Evolutionary conservation across 2,113 vertebrate genomes (phyloP).

Genomic region (Poeciliopsis retropinna): DNA sequence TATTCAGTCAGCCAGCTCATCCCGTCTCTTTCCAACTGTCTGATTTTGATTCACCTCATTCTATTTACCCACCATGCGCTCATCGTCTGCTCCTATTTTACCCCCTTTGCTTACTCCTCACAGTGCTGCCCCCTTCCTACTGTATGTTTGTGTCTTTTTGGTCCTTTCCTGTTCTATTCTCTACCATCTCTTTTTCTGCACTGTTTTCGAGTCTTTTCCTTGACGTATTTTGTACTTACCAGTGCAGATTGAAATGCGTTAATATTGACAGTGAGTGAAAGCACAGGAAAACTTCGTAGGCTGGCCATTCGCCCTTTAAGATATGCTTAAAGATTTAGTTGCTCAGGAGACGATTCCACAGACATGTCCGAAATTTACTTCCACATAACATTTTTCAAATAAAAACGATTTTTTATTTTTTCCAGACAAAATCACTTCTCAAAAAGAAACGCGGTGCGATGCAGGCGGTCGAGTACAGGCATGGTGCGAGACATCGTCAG

Average conservation of each 20-base stretch:
- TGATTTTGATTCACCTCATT: conserved; percentile 29
- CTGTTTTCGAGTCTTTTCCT: not conserved
- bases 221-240: not conserved
- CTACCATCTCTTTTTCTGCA: not conserved
- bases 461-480: too few relatives aligned
- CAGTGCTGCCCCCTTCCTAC: not conserved
- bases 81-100: conserved; percentile 4
- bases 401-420: too few relatives aligned
- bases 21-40: conserved; percentile 37
- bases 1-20: conserved; percentile 36
- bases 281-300: not conserved
- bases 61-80: conserved; percentile 9
- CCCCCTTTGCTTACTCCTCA: conserved; percentile 10
- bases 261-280: not conserved
- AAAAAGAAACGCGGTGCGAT: too few relatives aligned
- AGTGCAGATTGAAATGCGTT: not conserved
- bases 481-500: too few relatives aligned
- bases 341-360: too few relatives aligned
- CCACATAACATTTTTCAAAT: too few relatives aligned
- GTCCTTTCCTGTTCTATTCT: not conserved
- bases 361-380: too few relatives aligned
- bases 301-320: too few relatives aligned
- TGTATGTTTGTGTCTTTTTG: conserved; percentile 6
- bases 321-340: too few relatives aligned
- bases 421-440: too few relatives aligned